These are phyloP conservation scores for Amblyopsis hoosieri DNA, from an alignment of 2,797 vertebrate species.

Conservation along the genomic window DNA sequence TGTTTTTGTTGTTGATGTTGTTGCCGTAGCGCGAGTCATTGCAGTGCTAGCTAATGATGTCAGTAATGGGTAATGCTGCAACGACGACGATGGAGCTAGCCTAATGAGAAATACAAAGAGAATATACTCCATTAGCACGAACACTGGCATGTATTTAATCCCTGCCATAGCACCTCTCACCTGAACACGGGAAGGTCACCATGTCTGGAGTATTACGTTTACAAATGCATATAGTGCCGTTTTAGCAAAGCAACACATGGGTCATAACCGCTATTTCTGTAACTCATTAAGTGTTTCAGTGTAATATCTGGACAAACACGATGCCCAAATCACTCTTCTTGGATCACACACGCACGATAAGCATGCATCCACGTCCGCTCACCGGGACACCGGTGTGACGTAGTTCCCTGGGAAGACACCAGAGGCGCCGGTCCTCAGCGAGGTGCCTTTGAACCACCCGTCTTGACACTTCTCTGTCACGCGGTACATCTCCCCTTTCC, in stretches of 20 bases:
- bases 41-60: constrained; percentile 18
- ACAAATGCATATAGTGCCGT: no score
- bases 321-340: no score
- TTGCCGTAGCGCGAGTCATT: constrained; percentile 25
- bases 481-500: constrained; percentile 97
- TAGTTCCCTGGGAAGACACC: constrained; percentile 99
- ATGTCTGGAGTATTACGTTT: not conserved
- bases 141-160: no score
- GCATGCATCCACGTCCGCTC: constrained; percentile 30
- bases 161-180: constrained; percentile 43
- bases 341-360: not conserved
- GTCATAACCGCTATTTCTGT: no score
- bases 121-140: not conserved
- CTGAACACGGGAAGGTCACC: constrained; percentile 29
- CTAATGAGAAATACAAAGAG: not conserved
- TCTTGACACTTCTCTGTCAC: constrained; percentile 99
- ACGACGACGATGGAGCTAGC: not conserved
- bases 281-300: no score
- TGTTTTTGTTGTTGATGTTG: not conserved
- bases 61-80: not conserved
- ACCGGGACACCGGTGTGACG: constrained; percentile 94
- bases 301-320: no score
- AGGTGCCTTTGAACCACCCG: constrained; percentile 97
- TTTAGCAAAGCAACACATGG: no score
- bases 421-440: constrained; percentile 87